A percentile compares a stretch with the other conserved stretches of the same genome.
Evolutionary conservation across 2,113 vertebrate genomes (phyloP).

Genomic region (Chloropsis cyanopogon): DNA sequence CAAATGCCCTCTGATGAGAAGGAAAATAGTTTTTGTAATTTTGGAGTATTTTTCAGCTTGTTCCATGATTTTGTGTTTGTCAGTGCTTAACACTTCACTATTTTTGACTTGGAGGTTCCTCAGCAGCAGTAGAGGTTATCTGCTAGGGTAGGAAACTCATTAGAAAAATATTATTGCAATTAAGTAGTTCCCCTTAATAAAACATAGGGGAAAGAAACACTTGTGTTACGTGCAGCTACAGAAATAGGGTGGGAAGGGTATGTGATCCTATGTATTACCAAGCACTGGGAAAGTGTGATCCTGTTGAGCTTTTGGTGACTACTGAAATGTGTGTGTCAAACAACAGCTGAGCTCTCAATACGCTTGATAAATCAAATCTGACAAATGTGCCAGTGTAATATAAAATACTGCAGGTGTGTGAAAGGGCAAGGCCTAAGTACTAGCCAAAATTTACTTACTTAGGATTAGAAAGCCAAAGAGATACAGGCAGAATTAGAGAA

Average conservation of each 20-base stretch:
- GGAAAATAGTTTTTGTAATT: background rate
- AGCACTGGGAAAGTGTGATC: background rate
- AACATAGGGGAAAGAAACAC: background rate
- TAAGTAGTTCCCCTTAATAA: background rate
- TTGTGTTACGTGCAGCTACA: background rate
- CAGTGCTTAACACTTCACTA: background rate
- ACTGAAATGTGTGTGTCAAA: background rate
- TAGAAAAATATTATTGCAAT: background rate
- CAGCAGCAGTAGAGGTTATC: background rate
- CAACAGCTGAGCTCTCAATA: background rate
- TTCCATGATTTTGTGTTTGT: background rate
- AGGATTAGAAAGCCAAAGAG: background rate
- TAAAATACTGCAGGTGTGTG: background rate
- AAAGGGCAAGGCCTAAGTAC: background rate
- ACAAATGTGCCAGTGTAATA: background rate
- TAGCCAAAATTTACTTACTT: background rate
- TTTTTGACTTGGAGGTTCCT: background rate
- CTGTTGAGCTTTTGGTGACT: background rate
- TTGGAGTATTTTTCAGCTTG: background rate
- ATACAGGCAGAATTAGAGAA: background rate
- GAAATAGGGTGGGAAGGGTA: background rate
- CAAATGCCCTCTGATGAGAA: background rate
- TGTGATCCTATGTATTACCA: background rate
- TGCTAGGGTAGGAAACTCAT: background rate
- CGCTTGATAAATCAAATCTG: background rate